Conservation (phyloP, 2,888 invertebrate genomes). For the Ichneumoninae sp. region DNA sequence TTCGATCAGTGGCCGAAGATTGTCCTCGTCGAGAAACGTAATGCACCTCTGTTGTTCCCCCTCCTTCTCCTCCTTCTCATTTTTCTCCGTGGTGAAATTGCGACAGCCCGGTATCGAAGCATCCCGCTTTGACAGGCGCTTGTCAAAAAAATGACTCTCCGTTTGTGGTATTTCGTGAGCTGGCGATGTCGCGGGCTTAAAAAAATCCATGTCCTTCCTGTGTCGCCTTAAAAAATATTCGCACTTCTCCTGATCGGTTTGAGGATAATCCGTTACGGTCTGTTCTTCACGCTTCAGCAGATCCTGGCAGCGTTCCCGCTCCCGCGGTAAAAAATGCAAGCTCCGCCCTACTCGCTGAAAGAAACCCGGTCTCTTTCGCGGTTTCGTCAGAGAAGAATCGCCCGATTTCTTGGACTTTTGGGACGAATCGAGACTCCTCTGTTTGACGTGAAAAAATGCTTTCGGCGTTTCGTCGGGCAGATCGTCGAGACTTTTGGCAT, state of each 20-base stretch:
- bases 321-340: constrained; percentile 79
- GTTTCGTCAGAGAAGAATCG: constrained; percentile 65
- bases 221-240: constrained; percentile 78
- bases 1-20: constrained; percentile 11
- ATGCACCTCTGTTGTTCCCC: not conserved
- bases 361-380: constrained; percentile 74
- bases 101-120: constrained; percentile 43
- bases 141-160: constrained; percentile 71
- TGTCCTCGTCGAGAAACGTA: constrained; percentile 24
- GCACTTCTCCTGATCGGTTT: constrained; percentile 75
- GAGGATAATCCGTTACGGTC: constrained; percentile 68
- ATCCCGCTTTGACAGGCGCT: constrained; percentile 62
- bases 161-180: constrained; percentile 35
- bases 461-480: constrained; percentile 71
- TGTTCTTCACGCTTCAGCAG: constrained; percentile 66
- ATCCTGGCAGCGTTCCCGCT: constrained; percentile 71
- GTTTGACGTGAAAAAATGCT: constrained; percentile 71
- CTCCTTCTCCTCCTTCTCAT: constrained; percentile 31
- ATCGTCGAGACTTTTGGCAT: constrained; percentile 77
- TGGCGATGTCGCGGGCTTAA: constrained; percentile 63
- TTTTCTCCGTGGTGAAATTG: constrained; percentile 21
- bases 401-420: constrained; percentile 72
- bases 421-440: constrained; percentile 75
- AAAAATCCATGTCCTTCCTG: constrained; percentile 73
- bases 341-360: constrained; percentile 79